Conservation (phyloP, 2,113 vertebrate species). For the Centropristis striata region DNA sequence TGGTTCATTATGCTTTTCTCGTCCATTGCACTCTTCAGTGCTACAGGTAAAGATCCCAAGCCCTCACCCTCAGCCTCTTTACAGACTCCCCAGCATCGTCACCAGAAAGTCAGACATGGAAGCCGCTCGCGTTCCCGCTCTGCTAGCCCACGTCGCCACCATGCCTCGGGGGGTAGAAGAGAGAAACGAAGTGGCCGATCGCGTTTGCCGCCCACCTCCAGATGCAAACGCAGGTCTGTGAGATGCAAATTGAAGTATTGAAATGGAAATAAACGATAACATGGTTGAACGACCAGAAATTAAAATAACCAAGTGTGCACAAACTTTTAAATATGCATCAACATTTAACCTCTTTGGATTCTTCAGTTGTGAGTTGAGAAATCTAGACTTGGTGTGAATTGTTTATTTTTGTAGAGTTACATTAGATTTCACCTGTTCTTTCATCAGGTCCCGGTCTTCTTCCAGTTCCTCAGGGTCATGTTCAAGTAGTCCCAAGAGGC, state of each 20-base stretch:
- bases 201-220: constrained; percentile 13
- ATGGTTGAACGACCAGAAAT: background rate
- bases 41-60: constrained; percentile 20
- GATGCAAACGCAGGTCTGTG: constrained; percentile 56
- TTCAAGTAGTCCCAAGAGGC: constrained; percentile 41
- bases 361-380: background rate
- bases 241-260: background rate
- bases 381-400: background rate
- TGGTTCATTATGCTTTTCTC: background rate
- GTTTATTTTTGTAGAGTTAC: background rate
- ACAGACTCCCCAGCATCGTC: constrained; percentile 46
- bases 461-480: constrained; percentile 38
- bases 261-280: background rate
- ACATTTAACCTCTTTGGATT: background rate
- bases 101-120: background rate
- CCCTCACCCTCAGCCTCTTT: background rate
- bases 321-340: background rate
- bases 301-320: background rate
- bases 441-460: constrained; percentile 46
- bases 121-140: constrained; percentile 67
- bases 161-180: background rate
- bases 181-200: constrained; percentile 46
- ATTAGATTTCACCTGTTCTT: background rate
- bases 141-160: constrained; percentile 58
- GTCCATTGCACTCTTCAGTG: constrained; percentile 23